Conservation (phyloP, 2,888 invertebrate species). For the Drosophila limbata region DNA sequence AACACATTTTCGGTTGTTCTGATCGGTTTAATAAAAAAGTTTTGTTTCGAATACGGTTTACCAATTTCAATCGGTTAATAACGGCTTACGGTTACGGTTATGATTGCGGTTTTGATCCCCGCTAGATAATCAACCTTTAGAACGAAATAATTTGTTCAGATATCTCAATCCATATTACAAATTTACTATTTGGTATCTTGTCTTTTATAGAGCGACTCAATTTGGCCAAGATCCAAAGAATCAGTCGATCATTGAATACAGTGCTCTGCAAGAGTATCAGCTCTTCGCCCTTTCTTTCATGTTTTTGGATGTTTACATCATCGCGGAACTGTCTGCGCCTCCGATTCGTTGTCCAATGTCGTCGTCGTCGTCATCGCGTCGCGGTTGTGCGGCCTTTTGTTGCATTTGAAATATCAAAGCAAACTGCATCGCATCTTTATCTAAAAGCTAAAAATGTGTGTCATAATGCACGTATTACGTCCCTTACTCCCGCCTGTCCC, state of each 20-base stretch:
- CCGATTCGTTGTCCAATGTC: slow-evolving; percentile 36
- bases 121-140: background rate
- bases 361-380: slow-evolving; percentile 3
- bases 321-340: slow-evolving; percentile 67
- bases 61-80: too few species aligned
- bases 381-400: slow-evolving; percentile 63
- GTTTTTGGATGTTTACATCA: slow-evolving; percentile 72
- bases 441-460: slow-evolving; percentile 69
- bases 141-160: background rate
- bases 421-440: slow-evolving; percentile 67
- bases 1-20: too few species aligned
- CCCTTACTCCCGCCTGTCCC: background rate
- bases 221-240: background rate
- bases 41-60: too few species aligned
- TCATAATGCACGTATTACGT: slow-evolving; percentile 62
- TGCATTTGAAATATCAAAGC: slow-evolving; percentile 71
- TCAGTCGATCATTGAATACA: background rate
- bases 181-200: background rate
- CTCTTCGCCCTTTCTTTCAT: slow-evolving; percentile 3
- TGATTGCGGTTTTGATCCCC: too few species aligned
- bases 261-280: background rate
- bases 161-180: background rate
- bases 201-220: background rate
- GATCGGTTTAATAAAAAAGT: too few species aligned
- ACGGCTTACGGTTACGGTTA: too few species aligned